Percentiles rank a stretch among this genome's conserved stretches.
phyloP scores from a whole-genome alignment of 2,888 invertebrate species.

The Sphaerophoria rueppellii region DNA sequence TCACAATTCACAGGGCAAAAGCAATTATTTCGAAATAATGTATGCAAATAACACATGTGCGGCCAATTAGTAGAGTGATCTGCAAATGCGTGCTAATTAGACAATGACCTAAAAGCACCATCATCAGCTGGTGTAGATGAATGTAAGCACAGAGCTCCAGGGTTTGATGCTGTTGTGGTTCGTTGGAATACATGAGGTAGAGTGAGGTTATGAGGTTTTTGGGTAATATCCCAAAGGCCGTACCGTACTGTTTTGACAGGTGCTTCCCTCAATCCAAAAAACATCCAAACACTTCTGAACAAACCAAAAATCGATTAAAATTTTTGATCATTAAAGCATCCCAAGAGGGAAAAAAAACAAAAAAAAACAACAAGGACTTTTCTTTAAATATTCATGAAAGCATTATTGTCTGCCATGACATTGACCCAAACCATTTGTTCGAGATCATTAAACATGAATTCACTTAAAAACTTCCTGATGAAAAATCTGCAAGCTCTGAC shows the following conservation, averaged over 20 bases:
- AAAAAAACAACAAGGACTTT: neutral
- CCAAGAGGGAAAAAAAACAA: neutral
- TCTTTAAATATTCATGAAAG: slow-evolving; percentile 3
- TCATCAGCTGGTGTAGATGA: slow-evolving; percentile 12
- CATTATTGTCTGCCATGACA: slow-evolving; percentile 32
- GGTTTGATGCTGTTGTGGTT: no score
- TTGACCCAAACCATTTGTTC: slow-evolving; percentile 16
- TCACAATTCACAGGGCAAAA: slow-evolving; percentile 24
- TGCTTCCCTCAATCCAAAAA: neutral
- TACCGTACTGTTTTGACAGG: no score
- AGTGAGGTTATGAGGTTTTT: no score
- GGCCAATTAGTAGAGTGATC: slow-evolving; percentile 69
- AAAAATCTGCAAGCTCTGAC: neutral
- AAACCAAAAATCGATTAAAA: slow-evolving; percentile 7
- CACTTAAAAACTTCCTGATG: slow-evolving; percentile 34
- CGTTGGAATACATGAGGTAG: no score
- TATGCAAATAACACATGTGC: slow-evolving; percentile 62
- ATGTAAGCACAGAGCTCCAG: no score
- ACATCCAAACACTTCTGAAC: neutral
- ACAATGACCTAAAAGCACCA: slow-evolving; percentile 57
- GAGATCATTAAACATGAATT: slow-evolving; percentile 40
- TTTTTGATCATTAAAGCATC: slow-evolving; percentile 14
- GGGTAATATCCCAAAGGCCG: no score
- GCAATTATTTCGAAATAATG: slow-evolving; percentile 56
- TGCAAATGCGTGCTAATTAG: slow-evolving; percentile 67